Evolutionary conservation across 1,140 invertebrate species (phyloP).

Genomic region (Leucophenga varia): DNA sequence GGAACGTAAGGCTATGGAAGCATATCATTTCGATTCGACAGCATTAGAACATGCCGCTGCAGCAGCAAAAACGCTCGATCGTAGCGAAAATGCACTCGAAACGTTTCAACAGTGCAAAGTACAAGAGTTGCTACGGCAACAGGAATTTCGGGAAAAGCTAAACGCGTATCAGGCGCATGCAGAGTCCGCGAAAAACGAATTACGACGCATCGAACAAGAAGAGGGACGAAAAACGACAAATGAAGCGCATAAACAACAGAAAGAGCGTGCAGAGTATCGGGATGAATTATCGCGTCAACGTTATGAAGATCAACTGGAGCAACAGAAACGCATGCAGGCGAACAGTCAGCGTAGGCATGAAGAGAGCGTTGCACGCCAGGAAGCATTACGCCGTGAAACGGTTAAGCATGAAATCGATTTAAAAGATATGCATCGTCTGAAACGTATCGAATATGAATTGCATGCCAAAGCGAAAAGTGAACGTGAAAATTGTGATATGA

Average conservation of each 20-base stretch:
- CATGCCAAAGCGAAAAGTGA: slow-evolving; percentile 87
- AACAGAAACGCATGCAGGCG: slow-evolving; percentile 91
- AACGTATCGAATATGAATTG: slow-evolving; percentile 89
- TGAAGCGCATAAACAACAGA: slow-evolving; percentile 95
- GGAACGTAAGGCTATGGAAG: slow-evolving; percentile 73
- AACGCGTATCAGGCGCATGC: slow-evolving; percentile 93
- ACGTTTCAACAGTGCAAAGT: slow-evolving; percentile 90
- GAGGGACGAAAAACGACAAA: slow-evolving; percentile 88
- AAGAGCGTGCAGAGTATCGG: slow-evolving; percentile 93
- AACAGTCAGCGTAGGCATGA: slow-evolving; percentile 94
- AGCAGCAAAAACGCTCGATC: slow-evolving; percentile 95
- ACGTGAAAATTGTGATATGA: slow-evolving; percentile 95
- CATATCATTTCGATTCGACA: slow-evolving; percentile 94
- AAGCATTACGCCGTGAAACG: slow-evolving; percentile 89
- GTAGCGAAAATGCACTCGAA: slow-evolving; percentile 88
- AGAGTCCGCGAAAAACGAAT: slow-evolving; percentile 88
- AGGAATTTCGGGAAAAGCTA: slow-evolving; percentile 80
- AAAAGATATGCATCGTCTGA: slow-evolving; percentile 89
- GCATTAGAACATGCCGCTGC: slow-evolving; percentile 94
- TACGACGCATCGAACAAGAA: slow-evolving; percentile 83
- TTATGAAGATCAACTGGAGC: slow-evolving; percentile 92
- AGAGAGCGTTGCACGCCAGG: slow-evolving; percentile 96
- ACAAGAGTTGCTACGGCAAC: slow-evolving; percentile 87
- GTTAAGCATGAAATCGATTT: slow-evolving; percentile 96
- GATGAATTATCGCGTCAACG: slow-evolving; percentile 94